These are phyloP conservation scores for Trogon surrucura DNA, from an alignment of 2,113 vertebrate genomes.

Conservation along the genomic window DNA sequence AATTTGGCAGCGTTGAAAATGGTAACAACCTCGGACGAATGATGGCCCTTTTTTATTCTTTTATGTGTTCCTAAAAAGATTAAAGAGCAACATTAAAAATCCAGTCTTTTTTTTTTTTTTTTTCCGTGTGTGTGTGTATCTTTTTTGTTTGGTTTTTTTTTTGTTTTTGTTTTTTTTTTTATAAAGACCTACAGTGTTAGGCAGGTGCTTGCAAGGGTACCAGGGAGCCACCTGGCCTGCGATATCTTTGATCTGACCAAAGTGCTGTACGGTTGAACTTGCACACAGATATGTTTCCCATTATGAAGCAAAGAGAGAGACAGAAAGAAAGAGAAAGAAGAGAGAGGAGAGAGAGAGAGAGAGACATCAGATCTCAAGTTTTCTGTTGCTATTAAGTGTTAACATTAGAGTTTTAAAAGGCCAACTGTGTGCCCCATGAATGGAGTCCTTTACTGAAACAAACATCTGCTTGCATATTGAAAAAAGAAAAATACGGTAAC, in stretches of 20 bases:
- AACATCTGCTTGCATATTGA: constrained; percentile 82
- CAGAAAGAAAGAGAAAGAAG: constrained; percentile 16
- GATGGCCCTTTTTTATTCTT: constrained; percentile 71
- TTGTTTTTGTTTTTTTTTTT: not conserved
- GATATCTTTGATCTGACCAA: constrained; percentile 67
- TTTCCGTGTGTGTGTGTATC: not conserved
- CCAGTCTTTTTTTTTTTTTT: constrained; percentile 28
- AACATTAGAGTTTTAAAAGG: constrained; percentile 79
- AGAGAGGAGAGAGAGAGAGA: constrained; percentile 19
- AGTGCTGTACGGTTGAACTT: constrained; percentile 85
- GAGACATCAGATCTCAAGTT: constrained; percentile 73
- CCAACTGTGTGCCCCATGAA: constrained; percentile 73
- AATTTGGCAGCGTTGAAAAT: constrained; percentile 79
- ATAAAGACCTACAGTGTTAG: constrained; percentile 70
- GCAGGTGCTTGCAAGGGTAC: constrained; percentile 73
- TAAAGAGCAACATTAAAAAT: constrained; percentile 72
- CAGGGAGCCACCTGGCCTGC: constrained; percentile 41
- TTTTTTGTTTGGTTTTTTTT: not conserved
- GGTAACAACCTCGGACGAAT: constrained; percentile 57
- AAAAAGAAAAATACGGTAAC: constrained; percentile 69
- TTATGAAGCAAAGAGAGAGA: constrained; percentile 73
- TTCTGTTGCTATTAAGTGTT: constrained; percentile 78
- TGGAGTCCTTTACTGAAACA: constrained; percentile 75
- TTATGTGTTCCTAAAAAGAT: constrained; percentile 69
- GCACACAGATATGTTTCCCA: constrained; percentile 84